These are phyloP conservation scores for Acrobasis consociella DNA, from an alignment of 2,888 invertebrate species.

Conservation along the genomic window DNA sequence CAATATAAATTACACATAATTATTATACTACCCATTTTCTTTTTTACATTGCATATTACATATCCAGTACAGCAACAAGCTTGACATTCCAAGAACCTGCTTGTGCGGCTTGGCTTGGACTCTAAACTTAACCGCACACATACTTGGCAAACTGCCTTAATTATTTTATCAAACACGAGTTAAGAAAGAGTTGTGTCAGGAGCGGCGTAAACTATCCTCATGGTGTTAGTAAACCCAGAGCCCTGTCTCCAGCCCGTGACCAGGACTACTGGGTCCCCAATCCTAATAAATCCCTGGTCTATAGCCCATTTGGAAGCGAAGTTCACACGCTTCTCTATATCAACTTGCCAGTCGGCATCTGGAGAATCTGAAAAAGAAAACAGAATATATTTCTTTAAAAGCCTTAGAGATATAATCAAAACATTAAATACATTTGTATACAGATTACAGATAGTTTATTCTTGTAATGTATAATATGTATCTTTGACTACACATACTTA, in stretches of 20 bases:
- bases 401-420: no score
- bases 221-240: constrained; percentile 86
- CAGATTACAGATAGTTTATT: no score
- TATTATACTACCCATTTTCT: no score
- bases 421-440: background rate
- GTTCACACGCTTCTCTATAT: constrained; percentile 83
- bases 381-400: background rate
- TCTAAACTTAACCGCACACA: no score
- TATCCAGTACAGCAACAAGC: no score
- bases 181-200: constrained; percentile 43
- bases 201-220: constrained; percentile 83
- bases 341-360: constrained; percentile 80
- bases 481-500: no score
- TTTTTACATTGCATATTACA: no score
- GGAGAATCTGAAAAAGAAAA: constrained; percentile 53
- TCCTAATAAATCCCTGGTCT: constrained; percentile 83
- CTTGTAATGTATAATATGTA: no score
- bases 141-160: no score
- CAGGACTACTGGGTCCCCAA: constrained; percentile 87
- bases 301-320: constrained; percentile 84
- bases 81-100: no score
- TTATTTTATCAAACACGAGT: background rate
- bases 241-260: constrained; percentile 88
- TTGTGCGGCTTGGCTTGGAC: no score
- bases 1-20: no score